Conservation (phyloP, 2,113 vertebrate genomes). For the Porphyrio hochstetteri region DNA sequence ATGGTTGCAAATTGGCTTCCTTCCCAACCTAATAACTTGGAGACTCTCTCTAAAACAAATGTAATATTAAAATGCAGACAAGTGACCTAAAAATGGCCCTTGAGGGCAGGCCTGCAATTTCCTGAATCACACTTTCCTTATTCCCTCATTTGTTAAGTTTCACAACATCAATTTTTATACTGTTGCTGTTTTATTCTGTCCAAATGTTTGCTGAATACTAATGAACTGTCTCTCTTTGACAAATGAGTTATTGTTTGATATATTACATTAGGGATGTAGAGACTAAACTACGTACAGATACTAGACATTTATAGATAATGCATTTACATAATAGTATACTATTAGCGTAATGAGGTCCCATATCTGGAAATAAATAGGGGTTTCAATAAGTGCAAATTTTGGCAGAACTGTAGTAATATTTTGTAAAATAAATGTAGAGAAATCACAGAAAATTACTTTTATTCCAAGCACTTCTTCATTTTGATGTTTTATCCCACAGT, state of each 20-base stretch:
- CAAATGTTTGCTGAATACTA: slow-evolving; percentile 76
- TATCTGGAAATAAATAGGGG: slow-evolving; percentile 57
- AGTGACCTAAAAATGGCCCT: slow-evolving; percentile 76
- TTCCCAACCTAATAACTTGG: slow-evolving; percentile 68
- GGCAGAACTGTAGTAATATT: neutral
- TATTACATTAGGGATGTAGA: slow-evolving; percentile 74
- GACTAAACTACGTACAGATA: slow-evolving; percentile 75
- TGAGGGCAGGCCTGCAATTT: slow-evolving; percentile 74
- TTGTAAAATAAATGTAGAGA: slow-evolving; percentile 5
- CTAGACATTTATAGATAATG: slow-evolving; percentile 73
- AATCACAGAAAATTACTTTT: slow-evolving; percentile 5
- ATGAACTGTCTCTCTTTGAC: slow-evolving; percentile 76
- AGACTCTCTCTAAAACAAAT: slow-evolving; percentile 73
- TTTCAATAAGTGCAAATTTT: slow-evolving; percentile 45
- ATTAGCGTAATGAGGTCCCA: slow-evolving; percentile 71
- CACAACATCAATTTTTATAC: slow-evolving; percentile 77
- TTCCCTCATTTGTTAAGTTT: slow-evolving; percentile 80
- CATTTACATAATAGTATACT: slow-evolving; percentile 71
- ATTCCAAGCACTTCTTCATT: neutral
- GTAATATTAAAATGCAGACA: slow-evolving; percentile 79
- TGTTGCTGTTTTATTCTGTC: slow-evolving; percentile 72
- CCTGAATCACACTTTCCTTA: slow-evolving; percentile 69
- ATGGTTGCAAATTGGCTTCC: slow-evolving; percentile 71
- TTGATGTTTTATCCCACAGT: neutral
- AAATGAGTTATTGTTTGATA: slow-evolving; percentile 82